Evolutionary conservation across 92 coral and sea anemone genomes (phyloP), one percentile per base, ranked within the genome.

Genomic region (Blastomussa wellsi): DNA sequence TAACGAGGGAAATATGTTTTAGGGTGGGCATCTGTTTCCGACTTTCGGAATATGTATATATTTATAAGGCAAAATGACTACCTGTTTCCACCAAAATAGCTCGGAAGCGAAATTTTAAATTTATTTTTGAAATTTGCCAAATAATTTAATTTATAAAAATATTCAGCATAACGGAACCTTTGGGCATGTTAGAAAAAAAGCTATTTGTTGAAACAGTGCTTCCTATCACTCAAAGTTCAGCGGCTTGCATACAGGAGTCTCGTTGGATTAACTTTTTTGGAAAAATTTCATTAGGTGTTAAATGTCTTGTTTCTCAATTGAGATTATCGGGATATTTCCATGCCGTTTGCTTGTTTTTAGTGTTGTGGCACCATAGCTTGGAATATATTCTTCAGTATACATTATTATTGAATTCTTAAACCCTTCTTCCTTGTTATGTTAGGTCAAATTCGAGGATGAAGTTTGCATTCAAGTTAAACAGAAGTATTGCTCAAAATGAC

Each of bases 381-480:
- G 1, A 55, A 55, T 55, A 55, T 55, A 11, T 29, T 24, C 0
- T 0, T 0, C 1, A 22, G 7, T 2, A 55, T 6, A 55, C 28
- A 55, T 3, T 55, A 3, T 55, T 55, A 8, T 55, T n/a, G n/a
- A n/a, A 20, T 55, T 1, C n/a, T 22, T 20, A 19, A 53, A 14
- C 62, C 16, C 13, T 66, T 66, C 31, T 33, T 66, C 7, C 16
- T 12, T 5, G 16, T 44, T 44, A 62, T 13, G 10, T 7, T 11
- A 75, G 79, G 14, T 75, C 57, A 75, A 31, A 31, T 32, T 75
- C n/a, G 60, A 49, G 62, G 79, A 47, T 75, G 79, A 75, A 44
- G 79, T 75, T 75, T 75, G 79, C 64, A 12, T 75, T 28, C 60
- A 75, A 75, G 38, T 47, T 31, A 49, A 47, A 28, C 19, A 47